phyloP scores from a whole-genome alignment of 2,888 invertebrate genomes.

The Drosophila basisetae region DNA sequence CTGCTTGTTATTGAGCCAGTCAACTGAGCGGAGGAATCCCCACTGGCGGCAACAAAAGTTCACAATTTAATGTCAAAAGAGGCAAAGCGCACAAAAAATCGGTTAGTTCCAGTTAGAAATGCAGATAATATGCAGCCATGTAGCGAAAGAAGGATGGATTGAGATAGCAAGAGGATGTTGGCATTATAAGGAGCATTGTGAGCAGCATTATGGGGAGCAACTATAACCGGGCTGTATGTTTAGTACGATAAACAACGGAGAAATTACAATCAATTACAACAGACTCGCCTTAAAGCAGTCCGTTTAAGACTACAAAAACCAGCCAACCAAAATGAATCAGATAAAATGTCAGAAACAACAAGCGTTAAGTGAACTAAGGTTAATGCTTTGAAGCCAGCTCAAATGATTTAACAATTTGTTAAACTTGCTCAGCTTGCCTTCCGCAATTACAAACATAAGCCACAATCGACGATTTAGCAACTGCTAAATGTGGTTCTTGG shows the following conservation, averaged over 20 bases:
- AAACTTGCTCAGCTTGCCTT: background rate
- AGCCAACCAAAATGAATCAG: background rate
- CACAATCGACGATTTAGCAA: background rate
- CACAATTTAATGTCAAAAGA: conserved; percentile 43
- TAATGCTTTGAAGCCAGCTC: background rate
- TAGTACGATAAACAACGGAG: too few relatives aligned
- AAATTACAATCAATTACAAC: conserved; percentile 19
- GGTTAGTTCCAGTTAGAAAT: conserved; percentile 8
- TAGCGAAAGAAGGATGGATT: background rate
- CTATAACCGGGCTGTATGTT: background rate
- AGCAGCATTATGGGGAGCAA: background rate
- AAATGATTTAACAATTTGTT: background rate
- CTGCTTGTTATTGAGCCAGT: background rate
- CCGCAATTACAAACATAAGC: background rate
- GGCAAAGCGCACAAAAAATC: conserved; percentile 12
- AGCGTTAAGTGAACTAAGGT: background rate
- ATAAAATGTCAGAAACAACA: background rate
- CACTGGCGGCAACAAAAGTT: conserved; percentile 39
- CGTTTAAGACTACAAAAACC: background rate
- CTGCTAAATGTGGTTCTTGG: background rate
- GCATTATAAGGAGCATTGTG: background rate
- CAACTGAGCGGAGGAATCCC: conserved; percentile 23
- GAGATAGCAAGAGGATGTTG: background rate
- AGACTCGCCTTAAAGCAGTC: background rate
- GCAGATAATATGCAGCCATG: conserved; percentile 10